These are phyloP conservation scores for Lepus europaeus DNA, from an alignment of 2,113 vertebrate species.

Conservation along the genomic window DNA sequence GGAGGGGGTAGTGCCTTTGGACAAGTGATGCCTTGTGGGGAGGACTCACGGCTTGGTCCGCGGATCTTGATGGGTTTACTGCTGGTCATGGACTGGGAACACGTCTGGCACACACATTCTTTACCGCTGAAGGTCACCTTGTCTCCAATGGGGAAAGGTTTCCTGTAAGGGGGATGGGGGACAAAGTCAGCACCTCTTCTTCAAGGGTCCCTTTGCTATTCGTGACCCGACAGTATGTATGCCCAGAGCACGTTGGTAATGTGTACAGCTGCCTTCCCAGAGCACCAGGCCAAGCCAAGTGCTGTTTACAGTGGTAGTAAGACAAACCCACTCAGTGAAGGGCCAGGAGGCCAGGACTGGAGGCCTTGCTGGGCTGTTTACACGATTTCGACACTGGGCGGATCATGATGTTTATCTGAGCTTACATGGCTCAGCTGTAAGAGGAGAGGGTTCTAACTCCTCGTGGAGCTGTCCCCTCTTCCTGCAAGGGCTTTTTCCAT, in stretches of 20 bases:
- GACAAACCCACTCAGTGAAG: neutral
- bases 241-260: neutral
- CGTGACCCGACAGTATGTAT: neutral
- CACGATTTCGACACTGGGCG: neutral
- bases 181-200: conserved; percentile 45
- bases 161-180: conserved; percentile 87
- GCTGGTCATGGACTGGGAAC: conserved; percentile 94
- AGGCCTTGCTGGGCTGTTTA: neutral
- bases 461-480: neutral
- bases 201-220: neutral
- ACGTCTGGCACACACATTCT: conserved; percentile 98
- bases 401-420: neutral
- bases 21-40: neutral
- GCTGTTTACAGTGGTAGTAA: neutral
- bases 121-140: conserved; percentile 99
- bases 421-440: neutral
- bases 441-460: neutral
- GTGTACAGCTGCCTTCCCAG: neutral
- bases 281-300: neutral
- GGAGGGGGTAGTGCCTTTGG: neutral
- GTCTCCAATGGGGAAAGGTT: conserved; percentile 98
- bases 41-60: conserved; percentile 96
- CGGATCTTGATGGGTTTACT: conserved; percentile 98
- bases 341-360: neutral
- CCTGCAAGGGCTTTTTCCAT: neutral